Conservation (phyloP, 2,797 vertebrate species). For the Buceros bicornis region DNA sequence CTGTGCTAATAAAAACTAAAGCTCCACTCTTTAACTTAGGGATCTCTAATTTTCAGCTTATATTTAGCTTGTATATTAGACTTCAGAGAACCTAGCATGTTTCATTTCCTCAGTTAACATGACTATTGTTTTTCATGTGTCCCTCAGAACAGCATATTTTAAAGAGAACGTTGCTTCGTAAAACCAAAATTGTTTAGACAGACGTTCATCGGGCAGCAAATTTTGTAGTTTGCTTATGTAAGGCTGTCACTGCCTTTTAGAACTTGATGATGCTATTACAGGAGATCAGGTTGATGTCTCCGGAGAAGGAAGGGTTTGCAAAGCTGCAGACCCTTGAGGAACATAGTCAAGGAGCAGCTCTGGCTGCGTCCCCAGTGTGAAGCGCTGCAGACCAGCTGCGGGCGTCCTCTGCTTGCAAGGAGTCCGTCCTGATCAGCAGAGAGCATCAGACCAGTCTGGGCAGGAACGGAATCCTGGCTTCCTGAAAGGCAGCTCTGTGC, state of each 20-base stretch:
- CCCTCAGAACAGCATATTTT: not conserved
- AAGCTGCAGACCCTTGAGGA: not conserved
- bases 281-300: not conserved
- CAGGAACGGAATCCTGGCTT: not conserved
- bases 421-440: not conserved
- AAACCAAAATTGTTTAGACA: not conserved
- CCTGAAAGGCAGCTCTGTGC: not conserved
- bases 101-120: not conserved
- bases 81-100: not conserved
- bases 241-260: not conserved
- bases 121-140: not conserved
- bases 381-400: fast-evolving
- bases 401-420: not conserved
- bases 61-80: not conserved
- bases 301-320: not conserved
- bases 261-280: not conserved
- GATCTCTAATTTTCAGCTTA: not conserved
- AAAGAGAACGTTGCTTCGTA: not conserved
- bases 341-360: fast-evolving
- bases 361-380: not conserved
- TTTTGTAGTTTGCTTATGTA: not conserved
- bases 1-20: not conserved
- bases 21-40: not conserved
- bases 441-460: not conserved
- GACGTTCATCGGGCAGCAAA: not conserved